Conservation (phyloP, 2,113 vertebrate species). For the Gnathonemus longibarbis region DNA sequence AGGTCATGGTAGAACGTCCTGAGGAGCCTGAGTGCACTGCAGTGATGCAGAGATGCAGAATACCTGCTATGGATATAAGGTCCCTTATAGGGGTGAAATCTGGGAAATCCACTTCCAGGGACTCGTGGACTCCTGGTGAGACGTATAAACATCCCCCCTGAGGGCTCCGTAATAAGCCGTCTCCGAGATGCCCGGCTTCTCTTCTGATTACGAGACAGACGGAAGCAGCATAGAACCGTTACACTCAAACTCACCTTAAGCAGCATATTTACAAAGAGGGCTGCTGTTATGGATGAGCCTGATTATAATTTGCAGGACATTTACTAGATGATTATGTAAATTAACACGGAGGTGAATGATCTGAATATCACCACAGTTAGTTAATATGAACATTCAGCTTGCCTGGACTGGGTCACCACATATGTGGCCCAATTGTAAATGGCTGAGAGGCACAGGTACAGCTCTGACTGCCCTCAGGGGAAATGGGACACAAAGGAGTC, state of each 20-base stretch:
- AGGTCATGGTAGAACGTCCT: background rate
- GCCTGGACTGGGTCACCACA: background rate
- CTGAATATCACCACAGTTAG: background rate
- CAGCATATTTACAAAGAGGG: background rate
- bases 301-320: background rate
- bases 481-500: background rate
- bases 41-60: background rate
- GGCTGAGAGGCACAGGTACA: background rate
- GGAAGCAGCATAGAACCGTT: background rate
- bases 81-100: background rate
- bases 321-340: background rate
- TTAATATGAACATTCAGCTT: background rate
- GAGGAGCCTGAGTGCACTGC: background rate
- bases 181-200: background rate
- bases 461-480: background rate
- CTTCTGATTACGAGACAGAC: background rate
- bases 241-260: background rate
- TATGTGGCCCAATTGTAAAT: background rate
- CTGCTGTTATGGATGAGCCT: background rate
- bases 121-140: background rate
- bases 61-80: background rate
- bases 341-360: background rate
- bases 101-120: background rate
- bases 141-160: slow-evolving; percentile 27
- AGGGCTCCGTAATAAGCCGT: slow-evolving; percentile 6